These are phyloP conservation scores for Centropyge bicolor DNA, from an alignment of 2,797 vertebrate genomes.

Conservation along the genomic window DNA sequence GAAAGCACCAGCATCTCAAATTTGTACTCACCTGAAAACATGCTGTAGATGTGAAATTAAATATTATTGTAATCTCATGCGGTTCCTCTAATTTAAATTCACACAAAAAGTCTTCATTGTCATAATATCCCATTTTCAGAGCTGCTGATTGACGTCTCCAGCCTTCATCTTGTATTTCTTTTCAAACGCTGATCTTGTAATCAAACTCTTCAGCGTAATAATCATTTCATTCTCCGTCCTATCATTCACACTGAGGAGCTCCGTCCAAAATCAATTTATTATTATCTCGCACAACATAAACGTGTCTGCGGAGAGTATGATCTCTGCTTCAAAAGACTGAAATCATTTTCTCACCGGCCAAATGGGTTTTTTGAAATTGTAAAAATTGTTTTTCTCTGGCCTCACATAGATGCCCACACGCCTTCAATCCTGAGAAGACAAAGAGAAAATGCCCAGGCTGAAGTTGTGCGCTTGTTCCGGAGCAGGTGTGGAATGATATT, in stretches of 20 bases:
- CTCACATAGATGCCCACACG: neutral
- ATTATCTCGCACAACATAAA: conserved; percentile 26
- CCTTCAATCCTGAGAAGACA: conserved; percentile 9
- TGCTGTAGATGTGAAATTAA: neutral
- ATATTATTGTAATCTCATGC: conserved; percentile 5
- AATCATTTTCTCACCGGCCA: conserved; percentile 17
- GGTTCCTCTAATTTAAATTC: conserved; percentile 5
- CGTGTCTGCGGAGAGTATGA: conserved; percentile 3
- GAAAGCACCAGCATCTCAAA: neutral
- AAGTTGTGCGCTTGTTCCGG: conserved; percentile 24
- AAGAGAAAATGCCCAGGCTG: conserved; percentile 33
- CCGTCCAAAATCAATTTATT: conserved; percentile 49
- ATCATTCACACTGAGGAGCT: conserved; percentile 32
- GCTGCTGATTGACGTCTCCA: conserved; percentile 30
- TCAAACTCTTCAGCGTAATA: conserved; percentile 24
- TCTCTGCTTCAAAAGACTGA: conserved; percentile 21
- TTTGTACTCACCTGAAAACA: too few relatives aligned
- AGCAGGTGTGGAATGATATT: conserved; percentile 45
- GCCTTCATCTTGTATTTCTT: conserved; percentile 44
- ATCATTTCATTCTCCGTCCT: conserved; percentile 24
- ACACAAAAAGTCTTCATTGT: conserved; percentile 36
- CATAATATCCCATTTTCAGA: conserved; percentile 37
- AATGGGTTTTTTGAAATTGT: neutral
- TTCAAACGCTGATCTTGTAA: conserved; percentile 32
- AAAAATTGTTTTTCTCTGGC: conserved; percentile 4